Evolutionary conservation across 2,113 vertebrate species (phyloP), one percentile per base, ranked within the genome.

Genomic region (Leptobrachium ailaonicum): DNA sequence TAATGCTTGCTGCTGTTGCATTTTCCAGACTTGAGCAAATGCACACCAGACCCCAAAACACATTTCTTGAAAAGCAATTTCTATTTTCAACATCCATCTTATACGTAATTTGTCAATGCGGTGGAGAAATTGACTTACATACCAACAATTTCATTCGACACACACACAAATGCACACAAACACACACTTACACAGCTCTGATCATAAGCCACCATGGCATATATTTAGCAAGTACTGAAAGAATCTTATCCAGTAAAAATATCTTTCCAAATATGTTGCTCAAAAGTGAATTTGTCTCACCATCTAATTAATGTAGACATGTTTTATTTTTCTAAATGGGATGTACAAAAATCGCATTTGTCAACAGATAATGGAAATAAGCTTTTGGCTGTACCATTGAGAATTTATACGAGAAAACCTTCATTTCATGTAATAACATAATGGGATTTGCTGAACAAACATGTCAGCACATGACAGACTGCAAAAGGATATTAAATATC

Each of bases 401-500:
- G 11, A 70, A 4, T 64, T 64, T 13, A 64, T 40, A 64, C 40
- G 3, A 64, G n/a, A 63, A 60, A 77, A 32, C 43, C 11, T 62
- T 44, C 6, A 6, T 42, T 42, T 69, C 12, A 32, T 63, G 3
- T 42, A 13, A 56, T 47, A 43, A 62, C 42, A 71, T 71, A 47
- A 70, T 43, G 45, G 45, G 2, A 75, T 75, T 66, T 75, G 66
- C 8, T 14, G 50, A 67, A 41, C n/a, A 76, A 76, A 76, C 47
- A 67, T 76, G 75, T 44, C 50, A 77, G 41, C 2, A 77, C 14
- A 44, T 69, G 41, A 58, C 66, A 77, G 5, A 68, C 42, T 7
- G 20, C 12, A 20, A 45, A 40, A 5, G n/a, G 66, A 70, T 60
- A 10, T 47, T 6, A 40, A 62, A 32, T 58, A 62, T 60, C 8